Base-by-base conservation (phyloP, 2,888 invertebrate genomes). In the Limnephilus lunatus region DNA sequence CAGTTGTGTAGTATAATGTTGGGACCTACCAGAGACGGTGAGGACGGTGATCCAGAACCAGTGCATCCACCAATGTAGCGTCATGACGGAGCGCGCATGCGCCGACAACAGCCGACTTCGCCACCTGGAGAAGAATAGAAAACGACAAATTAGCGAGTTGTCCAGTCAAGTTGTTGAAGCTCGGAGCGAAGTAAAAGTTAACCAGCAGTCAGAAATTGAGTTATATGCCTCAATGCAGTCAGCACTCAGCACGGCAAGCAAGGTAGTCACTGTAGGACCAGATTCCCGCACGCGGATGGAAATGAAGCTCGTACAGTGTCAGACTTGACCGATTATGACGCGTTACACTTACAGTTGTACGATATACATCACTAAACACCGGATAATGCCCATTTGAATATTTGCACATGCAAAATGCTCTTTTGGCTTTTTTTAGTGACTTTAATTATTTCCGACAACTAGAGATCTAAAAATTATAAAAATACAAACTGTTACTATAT, bases 11-110 rank as follows among this genome's bases (percentile, higher is more conserved):
- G 5, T 68, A 68, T n/a, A n/a, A 25, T 25, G 7, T n/a, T 86
- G 44, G 81, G n/a, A 90, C 92, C 94, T 94, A 96, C 96, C 95
- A 93, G 95, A 94, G 94, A 95, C 94, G 94, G 96, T 95, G 95
- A 96, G 95, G 95, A 95, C 95, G 95, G 98, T 98, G 96, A 98
- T 97, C 98, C 98, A 98, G 96, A 98, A 98, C 98, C 98, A 98
- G 95, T 98, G 98, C 97, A 98, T 98, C 98, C 98, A 98, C 98
- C 97, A 98, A 95, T 98, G 98, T 95, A 97, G 96, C 96, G 98
- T 98, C 98, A 98, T 98, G 97, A 97, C 96, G 96, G 91, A 85
- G 35, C 39, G 44, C 81, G 85, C 92, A 92, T 92, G 92, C 90
- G 90, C 90, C 86, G 85, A 83, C 48, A 85, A 48, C 90, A 31